Base-by-base conservation (phyloP, 2,888 invertebrate genomes). In the Creontiades dilutus region DNA sequence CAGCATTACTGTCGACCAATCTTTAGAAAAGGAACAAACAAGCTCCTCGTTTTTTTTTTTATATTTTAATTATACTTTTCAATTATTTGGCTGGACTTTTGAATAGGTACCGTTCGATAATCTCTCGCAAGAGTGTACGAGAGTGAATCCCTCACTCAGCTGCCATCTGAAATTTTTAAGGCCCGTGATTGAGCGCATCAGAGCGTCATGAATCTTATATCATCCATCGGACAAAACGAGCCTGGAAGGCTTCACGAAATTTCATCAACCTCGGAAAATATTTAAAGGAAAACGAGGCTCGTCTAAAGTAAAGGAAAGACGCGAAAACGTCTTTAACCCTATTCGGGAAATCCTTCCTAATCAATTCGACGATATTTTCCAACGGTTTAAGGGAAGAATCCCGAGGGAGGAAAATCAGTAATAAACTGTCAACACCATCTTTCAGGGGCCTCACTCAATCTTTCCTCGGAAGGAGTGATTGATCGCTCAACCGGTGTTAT, bases 341-440 rank as follows among this genome's bases (percentile, higher is more conserved):
- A 57, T 76, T 37, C 76, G 28, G 76, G 27, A 76, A 76, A 76
- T 76, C 76, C 76, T 37, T 14, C 27, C 14, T 27, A 76, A 76
- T 76, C 76, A 76, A 76, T 76, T 76, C 76, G 12, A 27, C 76
- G 13, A 37, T 75, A 27, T 76, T 76, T 76, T 37, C 76, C 14
- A 76, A 14, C 12, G 76, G 19, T 27, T 37, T 9, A 14, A 76
- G 76, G 14, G 27, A 76, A 76, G 5, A 7, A 19, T 27, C 14
- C 76, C 27, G 2, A 19, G 14, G 78, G 78, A 78, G 78, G 19
- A 78, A 78, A 37, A 78, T 5, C 46, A 13, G 46, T 78, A 78
- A 78, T 78, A 78, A 78, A 46, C 78, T 78, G 78, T 78, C 78
- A 78, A 78, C 78, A 78, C 78, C 78, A 78, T 78, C 78, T 78